Percentiles rank a stretch among this genome's conserved stretches.
Evolutionary conservation across 2,888 invertebrate genomes (phyloP).

Genomic region (Holacanthella duospinosa): DNA sequence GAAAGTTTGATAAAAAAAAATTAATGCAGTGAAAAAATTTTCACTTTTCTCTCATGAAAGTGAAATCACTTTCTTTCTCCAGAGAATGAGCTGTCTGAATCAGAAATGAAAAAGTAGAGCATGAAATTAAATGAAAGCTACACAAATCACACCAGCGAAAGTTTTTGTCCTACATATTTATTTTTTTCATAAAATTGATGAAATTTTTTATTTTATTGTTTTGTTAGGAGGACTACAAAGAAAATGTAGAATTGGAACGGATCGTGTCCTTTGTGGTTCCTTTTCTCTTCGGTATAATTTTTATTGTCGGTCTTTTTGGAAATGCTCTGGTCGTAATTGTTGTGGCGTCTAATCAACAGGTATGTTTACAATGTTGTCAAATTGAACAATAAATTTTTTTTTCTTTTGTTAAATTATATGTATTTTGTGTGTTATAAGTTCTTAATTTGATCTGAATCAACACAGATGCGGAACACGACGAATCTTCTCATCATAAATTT

Average conservation of each 20-base stretch:
- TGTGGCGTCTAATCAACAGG: slow-evolving; percentile 70
- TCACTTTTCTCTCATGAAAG: too few relatives aligned
- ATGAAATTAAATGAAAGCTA: too few relatives aligned
- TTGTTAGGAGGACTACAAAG: slow-evolving; percentile 24
- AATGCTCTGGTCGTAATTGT: slow-evolving; percentile 81
- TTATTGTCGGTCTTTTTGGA: slow-evolving; percentile 73
- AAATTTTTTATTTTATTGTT: not conserved
- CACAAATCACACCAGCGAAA: too few relatives aligned
- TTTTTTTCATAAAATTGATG: too few relatives aligned
- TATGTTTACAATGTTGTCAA: not conserved
- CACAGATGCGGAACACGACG: slow-evolving; percentile 83
- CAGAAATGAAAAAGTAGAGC: too few relatives aligned
- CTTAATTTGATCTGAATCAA: too few relatives aligned
- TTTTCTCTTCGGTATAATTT: slow-evolving; percentile 73
- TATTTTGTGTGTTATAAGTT: not conserved
- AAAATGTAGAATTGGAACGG: slow-evolving; percentile 44
- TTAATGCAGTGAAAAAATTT: too few relatives aligned
- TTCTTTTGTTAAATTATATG: not conserved
- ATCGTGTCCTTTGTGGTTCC: slow-evolving; percentile 64
- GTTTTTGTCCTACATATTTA: too few relatives aligned
- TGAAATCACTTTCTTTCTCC: too few relatives aligned
- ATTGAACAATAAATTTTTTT: not conserved
- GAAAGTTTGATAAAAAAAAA: too few relatives aligned
- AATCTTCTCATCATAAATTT: slow-evolving; percentile 83
- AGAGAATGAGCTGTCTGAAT: too few relatives aligned